A percentile compares a stretch with the other conserved stretches of the same genome.
phyloP scores from a whole-genome alignment of 2,113 vertebrate species.

The Sceloporus undulatus region DNA sequence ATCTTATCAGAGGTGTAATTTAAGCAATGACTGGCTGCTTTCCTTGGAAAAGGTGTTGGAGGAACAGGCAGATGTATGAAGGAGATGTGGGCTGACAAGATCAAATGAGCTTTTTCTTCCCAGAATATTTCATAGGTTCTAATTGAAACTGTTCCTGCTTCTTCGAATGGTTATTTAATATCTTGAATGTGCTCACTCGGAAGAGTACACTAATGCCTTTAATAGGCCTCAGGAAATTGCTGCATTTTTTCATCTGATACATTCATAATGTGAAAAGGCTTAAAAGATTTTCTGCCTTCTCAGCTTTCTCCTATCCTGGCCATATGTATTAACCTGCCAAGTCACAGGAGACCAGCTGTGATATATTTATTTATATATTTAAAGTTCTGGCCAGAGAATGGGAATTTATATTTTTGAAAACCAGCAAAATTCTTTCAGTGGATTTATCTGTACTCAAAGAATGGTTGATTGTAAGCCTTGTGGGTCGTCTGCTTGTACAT shows the following conservation, averaged over 20 bases:
- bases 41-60: slow-evolving; percentile 19
- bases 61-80: neutral
- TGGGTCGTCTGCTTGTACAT: neutral
- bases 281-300: slow-evolving; percentile 46
- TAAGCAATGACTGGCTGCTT: slow-evolving; percentile 27
- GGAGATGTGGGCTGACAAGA: slow-evolving; percentile 9
- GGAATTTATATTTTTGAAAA: slow-evolving; percentile 12
- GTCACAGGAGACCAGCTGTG: slow-evolving; percentile 40
- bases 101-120: slow-evolving; percentile 36
- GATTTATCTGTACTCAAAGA: slow-evolving; percentile 12
- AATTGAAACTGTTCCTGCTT: slow-evolving; percentile 28
- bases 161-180: slow-evolving; percentile 35
- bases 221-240: slow-evolving; percentile 40
- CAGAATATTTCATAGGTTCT: slow-evolving; percentile 6
- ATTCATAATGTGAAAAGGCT: slow-evolving; percentile 20
- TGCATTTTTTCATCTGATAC: slow-evolving; percentile 43
- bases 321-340: slow-evolving; percentile 8
- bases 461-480: neutral
- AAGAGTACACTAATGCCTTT: slow-evolving; percentile 22
- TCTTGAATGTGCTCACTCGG: slow-evolving; percentile 11
- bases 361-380: slow-evolving; percentile 28
- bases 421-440: neutral
- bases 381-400: slow-evolving; percentile 12
- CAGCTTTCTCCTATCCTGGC: slow-evolving; percentile 27
- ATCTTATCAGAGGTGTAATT: neutral